phyloP scores from a whole-genome alignment of 2,888 invertebrate species.

The Yponomeuta malinellus region DNA sequence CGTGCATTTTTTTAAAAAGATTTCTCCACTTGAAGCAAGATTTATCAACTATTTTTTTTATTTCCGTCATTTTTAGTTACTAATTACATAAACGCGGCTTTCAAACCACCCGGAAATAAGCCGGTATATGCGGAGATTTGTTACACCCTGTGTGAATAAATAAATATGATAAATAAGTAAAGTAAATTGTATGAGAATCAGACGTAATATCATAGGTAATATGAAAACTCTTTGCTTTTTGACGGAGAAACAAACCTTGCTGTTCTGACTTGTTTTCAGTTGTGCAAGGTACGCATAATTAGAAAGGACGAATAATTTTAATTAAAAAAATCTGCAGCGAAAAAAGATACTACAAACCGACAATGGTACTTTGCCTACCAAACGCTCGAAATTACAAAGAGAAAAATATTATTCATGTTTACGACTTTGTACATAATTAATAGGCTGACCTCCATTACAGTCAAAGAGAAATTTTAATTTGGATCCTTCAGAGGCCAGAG shows the following conservation, averaged over 20 bases:
- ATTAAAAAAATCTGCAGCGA: background rate
- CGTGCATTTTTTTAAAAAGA: no score
- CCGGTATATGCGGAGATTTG: no score
- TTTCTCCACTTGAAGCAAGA: no score
- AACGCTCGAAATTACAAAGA: conserved; percentile 16
- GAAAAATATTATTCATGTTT: conserved; percentile 1
- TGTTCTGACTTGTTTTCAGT: conserved; percentile 8
- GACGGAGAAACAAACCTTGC: conserved; percentile 26
- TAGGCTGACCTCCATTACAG: conserved; percentile 13
- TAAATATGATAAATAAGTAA: no score
- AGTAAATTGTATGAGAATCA: no score
- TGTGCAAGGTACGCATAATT: background rate
- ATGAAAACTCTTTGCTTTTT: no score
- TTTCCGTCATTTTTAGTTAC: no score
- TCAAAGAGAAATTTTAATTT: conserved; percentile 20
- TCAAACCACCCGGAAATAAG: no score
- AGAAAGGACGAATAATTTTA: background rate
- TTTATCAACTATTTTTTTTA: no score
- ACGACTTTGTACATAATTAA: conserved; percentile 18
- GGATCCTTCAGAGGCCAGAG: background rate
- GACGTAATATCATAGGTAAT: no score
- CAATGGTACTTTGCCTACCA: background rate
- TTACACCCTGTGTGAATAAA: no score
- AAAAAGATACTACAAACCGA: background rate
- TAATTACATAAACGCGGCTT: no score